Conservation (phyloP, 2,113 vertebrate species). For the Neomonachus schauinslandi region DNA sequence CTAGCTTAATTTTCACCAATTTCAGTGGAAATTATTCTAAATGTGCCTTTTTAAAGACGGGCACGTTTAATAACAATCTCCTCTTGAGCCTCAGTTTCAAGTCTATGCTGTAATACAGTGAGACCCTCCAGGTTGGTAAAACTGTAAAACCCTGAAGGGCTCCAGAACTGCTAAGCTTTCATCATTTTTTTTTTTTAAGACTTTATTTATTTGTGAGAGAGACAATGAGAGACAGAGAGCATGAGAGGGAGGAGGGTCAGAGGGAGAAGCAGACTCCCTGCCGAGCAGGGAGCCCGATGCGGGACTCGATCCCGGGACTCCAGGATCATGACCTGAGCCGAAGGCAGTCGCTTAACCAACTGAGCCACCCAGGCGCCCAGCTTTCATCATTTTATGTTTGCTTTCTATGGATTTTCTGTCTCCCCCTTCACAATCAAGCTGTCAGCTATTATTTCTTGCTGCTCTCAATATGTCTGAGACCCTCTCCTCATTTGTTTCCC, state of each 20-base stretch:
- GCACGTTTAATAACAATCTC: not conserved
- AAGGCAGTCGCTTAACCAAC: too few relatives aligned
- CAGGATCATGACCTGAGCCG: too few relatives aligned
- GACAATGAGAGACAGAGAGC: too few relatives aligned
- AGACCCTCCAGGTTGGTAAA: slow-evolving; percentile 14
- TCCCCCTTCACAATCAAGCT: slow-evolving; percentile 71
- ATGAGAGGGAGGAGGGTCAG: too few relatives aligned
- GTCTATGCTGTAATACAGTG: not conserved
- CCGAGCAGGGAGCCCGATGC: too few relatives aligned
- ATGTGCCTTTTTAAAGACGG: not conserved
- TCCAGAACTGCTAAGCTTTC: slow-evolving; percentile 24
- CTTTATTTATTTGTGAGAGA: too few relatives aligned
- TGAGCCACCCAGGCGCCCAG: too few relatives aligned
- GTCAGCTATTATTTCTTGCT: slow-evolving; percentile 66
- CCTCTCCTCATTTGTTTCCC: slow-evolving; percentile 55
- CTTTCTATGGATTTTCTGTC: slow-evolving; percentile 76
- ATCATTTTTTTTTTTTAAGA: too few relatives aligned
- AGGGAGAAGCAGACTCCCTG: too few relatives aligned
- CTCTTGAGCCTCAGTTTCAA: slow-evolving; percentile 11
- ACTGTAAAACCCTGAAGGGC: not conserved
- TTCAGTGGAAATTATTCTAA: slow-evolving; percentile 31
- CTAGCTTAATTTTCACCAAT: slow-evolving; percentile 16
- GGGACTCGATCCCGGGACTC: too few relatives aligned
- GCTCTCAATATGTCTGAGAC: slow-evolving; percentile 14
- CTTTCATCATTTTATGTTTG: slow-evolving; percentile 13